phyloP scores from a whole-genome alignment of 2,113 vertebrate species.

The Tinamus guttatus region DNA sequence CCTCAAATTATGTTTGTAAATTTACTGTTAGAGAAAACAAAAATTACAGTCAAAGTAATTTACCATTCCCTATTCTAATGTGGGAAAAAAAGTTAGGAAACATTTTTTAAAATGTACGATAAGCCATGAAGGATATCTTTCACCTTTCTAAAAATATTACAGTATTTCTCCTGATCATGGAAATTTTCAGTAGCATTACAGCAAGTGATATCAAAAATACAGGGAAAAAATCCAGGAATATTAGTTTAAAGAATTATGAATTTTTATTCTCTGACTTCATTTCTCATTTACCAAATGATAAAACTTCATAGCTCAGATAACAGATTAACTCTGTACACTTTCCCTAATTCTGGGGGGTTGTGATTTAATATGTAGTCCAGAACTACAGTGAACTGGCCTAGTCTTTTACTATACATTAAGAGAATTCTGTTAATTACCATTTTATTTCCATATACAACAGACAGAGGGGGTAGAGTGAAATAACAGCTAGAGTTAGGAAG shows the following conservation, averaged over 20 bases:
- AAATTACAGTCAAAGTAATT: neutral
- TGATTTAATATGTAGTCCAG: neutral
- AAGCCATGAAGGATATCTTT: neutral
- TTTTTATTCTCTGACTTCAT: neutral
- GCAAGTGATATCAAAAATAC: neutral
- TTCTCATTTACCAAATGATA: neutral
- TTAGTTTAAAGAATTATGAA: neutral
- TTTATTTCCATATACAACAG: neutral
- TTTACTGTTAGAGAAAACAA: neutral
- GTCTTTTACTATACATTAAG: neutral
- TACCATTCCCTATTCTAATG: neutral
- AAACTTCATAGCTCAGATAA: neutral
- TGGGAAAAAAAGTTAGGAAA: neutral
- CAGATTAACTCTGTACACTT: neutral
- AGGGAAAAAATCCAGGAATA: neutral
- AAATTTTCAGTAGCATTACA: neutral
- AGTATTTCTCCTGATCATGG: neutral
- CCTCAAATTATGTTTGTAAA: neutral
- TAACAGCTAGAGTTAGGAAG: neutral
- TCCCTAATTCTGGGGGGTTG: neutral
- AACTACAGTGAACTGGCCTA: neutral
- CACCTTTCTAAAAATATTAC: neutral
- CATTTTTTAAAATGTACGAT: neutral
- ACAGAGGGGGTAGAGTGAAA: neutral
- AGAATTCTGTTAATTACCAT: neutral